A percentile compares a stretch with the other conserved stretches of the same genome.
These are phyloP conservation scores for Manacus vitellinus DNA, from an alignment of 2,113 vertebrate species.

Conservation along the genomic window DNA sequence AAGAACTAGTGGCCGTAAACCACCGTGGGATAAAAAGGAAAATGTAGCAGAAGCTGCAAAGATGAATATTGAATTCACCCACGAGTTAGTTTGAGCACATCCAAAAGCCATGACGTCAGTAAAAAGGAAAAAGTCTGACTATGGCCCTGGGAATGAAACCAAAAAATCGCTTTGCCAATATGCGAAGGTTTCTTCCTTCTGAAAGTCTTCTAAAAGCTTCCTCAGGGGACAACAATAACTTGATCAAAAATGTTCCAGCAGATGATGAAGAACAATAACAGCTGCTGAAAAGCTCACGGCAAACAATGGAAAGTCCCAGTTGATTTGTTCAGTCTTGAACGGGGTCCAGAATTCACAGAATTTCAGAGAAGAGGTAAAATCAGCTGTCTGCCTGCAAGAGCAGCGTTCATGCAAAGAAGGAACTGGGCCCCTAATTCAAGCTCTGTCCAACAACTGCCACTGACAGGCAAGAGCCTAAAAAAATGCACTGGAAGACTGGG, in stretches of 20 bases:
- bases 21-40: background rate
- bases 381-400: background rate
- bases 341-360: background rate
- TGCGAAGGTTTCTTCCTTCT: background rate
- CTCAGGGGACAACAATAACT: slow-evolving; percentile 18
- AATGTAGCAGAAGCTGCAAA: background rate
- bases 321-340: slow-evolving; percentile 1
- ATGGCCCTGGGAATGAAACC: slow-evolving; percentile 25
- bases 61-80: slow-evolving; percentile 7
- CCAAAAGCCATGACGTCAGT: slow-evolving; percentile 34
- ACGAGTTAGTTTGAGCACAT: background rate
- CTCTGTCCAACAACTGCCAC: background rate
- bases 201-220: slow-evolving; percentile 23
- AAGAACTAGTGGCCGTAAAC: background rate
- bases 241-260: slow-evolving; percentile 19
- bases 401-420: fast-evolving
- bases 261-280: slow-evolving; percentile 63
- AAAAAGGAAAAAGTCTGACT: slow-evolving; percentile 30
- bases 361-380: slow-evolving; percentile 21
- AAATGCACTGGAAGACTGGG: background rate
- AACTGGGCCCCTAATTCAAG: background rate
- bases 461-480: background rate
- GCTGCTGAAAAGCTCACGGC: slow-evolving; percentile 12
- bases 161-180: slow-evolving; percentile 20
- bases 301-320: slow-evolving; percentile 54